Conservation (phyloP, 2,113 vertebrate species). For the Cyprinodon variegatus region DNA sequence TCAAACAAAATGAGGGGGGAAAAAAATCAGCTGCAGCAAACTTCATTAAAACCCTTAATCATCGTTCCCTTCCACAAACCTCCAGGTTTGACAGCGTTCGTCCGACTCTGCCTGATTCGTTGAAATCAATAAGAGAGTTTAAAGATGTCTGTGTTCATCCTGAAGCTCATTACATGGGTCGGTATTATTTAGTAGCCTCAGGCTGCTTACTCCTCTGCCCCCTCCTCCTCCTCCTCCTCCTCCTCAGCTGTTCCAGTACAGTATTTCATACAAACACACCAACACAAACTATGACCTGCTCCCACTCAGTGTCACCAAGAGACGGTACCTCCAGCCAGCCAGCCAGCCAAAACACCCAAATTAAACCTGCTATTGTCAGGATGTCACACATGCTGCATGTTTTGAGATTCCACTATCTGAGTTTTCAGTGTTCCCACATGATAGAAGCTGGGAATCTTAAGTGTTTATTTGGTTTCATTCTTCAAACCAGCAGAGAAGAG, state of each 20-base stretch:
- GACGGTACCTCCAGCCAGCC: slow-evolving; percentile 22
- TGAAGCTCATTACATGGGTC: slow-evolving; percentile 46
- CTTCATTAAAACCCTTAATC: slow-evolving; percentile 51
- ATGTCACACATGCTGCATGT: slow-evolving; percentile 10
- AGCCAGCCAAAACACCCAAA: slow-evolving; percentile 3
- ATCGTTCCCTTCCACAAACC: slow-evolving; percentile 28
- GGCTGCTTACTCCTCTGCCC: slow-evolving; percentile 11
- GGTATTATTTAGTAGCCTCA: slow-evolving; percentile 56
- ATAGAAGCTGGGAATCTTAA: slow-evolving; percentile 4
- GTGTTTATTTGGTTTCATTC: slow-evolving; percentile 12
- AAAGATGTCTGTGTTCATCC: slow-evolving; percentile 30
- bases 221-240: slow-evolving; percentile 1
- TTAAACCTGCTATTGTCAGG: slow-evolving; percentile 33
- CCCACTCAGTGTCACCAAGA: slow-evolving; percentile 59
- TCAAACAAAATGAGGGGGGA: slow-evolving; percentile 2
- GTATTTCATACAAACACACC: slow-evolving; percentile 41
- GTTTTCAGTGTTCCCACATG: slow-evolving; percentile 17
- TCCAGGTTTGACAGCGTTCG: slow-evolving; percentile 28
- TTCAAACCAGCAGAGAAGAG: not conserved
- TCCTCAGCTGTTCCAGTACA: slow-evolving; percentile 44
- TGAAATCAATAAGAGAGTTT: slow-evolving; percentile 63
- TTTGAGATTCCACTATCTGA: not conserved
- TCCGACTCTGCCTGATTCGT: slow-evolving; percentile 20
- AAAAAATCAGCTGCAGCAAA: slow-evolving; percentile 1
- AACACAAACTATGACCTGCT: slow-evolving; percentile 47